Percentiles rank a stretch among this genome's conserved stretches.
These are phyloP conservation scores for Ceratosolen solmsi DNA, from an alignment of 1,140 invertebrate genomes.

Conservation along the genomic window DNA sequence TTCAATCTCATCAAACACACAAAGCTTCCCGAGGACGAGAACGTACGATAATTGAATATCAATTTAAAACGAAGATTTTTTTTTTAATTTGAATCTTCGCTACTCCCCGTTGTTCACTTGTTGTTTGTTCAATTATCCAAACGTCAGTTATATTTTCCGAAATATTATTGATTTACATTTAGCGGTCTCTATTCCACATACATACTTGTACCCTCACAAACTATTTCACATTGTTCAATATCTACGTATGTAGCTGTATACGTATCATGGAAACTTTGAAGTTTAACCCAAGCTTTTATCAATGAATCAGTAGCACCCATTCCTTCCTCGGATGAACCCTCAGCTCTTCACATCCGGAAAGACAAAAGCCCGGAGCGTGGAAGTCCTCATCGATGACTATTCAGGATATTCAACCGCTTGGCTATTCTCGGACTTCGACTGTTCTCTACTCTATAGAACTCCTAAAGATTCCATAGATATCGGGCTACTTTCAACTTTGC, in stretches of 20 bases:
- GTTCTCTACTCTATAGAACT: background rate
- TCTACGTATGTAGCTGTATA: no score
- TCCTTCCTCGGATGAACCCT: background rate
- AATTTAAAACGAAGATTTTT: background rate
- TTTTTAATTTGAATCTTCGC: background rate
- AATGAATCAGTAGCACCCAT: background rate
- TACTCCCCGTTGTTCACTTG: no score
- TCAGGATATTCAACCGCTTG: conserved; percentile 20
- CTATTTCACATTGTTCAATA: no score
- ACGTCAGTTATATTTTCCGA: no score
- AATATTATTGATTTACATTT: background rate
- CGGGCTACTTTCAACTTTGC: background rate
- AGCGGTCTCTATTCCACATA: no score
- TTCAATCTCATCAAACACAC: background rate
- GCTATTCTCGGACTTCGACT: background rate
- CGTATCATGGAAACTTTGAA: background rate
- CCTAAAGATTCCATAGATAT: background rate
- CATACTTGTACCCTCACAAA: no score
- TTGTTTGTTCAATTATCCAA: background rate
- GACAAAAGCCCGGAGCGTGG: background rate
- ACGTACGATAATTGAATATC: background rate
- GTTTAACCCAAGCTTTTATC: background rate
- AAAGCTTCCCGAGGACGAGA: background rate
- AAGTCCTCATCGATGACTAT: conserved; percentile 25
- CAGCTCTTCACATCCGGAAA: background rate